Evolutionary conservation across 2,888 invertebrate species (phyloP).

Genomic region (Aelia acuminata): DNA sequence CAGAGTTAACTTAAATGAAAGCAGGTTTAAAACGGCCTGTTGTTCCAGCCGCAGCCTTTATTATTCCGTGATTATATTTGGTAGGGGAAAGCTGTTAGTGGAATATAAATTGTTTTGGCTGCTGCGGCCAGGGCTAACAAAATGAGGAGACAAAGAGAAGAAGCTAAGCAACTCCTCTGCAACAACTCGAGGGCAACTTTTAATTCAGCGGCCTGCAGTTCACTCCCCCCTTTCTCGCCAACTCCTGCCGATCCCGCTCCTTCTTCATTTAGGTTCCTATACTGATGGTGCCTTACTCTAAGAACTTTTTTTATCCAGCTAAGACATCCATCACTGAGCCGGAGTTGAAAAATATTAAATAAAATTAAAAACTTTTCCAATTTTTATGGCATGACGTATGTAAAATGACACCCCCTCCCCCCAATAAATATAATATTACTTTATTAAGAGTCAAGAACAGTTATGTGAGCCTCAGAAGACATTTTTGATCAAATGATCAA

Average conservation of each 20-base stretch:
- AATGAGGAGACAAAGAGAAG: background rate
- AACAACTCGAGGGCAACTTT: background rate
- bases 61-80: background rate
- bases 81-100: background rate
- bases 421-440: no score
- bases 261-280: background rate
- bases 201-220: background rate
- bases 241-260: background rate
- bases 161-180: background rate
- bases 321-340: background rate
- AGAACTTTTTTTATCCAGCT: background rate
- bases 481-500: no score
- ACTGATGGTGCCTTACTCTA: background rate
- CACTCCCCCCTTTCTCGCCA: background rate
- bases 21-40: background rate
- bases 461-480: no score
- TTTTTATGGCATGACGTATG: no score
- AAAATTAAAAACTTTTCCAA: no score
- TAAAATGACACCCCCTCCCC: no score
- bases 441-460: no score
- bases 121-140: background rate
- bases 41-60: background rate
- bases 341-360: background rate
- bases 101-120: background rate
- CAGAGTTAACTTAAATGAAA: background rate